Conservation (phyloP, 2,797 vertebrate genomes). For the Rhinella marina region DNA sequence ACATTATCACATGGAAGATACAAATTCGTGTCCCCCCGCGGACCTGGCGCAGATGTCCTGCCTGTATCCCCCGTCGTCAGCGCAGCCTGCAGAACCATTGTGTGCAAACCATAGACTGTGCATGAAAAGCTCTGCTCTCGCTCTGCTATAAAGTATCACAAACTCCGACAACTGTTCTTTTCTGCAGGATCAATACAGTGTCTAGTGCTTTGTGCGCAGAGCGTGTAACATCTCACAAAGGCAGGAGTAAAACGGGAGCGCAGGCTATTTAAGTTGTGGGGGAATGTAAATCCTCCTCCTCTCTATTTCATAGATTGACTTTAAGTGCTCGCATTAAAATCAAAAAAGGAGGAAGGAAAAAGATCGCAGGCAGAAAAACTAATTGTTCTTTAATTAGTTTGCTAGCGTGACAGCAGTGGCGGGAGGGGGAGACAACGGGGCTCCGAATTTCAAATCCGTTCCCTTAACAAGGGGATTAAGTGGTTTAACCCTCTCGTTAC, state of each 20-base stretch:
- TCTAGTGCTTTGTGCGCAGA: slow-evolving; percentile 24
- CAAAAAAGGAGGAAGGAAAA: slow-evolving; percentile 51
- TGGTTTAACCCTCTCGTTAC: slow-evolving; percentile 50
- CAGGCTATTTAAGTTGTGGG: slow-evolving; percentile 46
- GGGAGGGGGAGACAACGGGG: slow-evolving; percentile 56
- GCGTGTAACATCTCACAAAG: slow-evolving; percentile 20
- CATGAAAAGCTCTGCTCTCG: slow-evolving; percentile 15
- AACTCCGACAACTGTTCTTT: slow-evolving; percentile 36
- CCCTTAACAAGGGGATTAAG: slow-evolving; percentile 57
- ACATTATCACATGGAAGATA: too few species aligned
- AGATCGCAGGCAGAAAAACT: slow-evolving; percentile 61
- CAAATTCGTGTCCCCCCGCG: background rate
- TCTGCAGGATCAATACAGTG: slow-evolving; percentile 38
- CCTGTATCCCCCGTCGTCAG: background rate
- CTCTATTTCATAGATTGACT: slow-evolving; percentile 62
- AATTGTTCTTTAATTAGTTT: slow-evolving; percentile 63
- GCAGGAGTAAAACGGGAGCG: slow-evolving; percentile 32
- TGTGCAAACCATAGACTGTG: background rate
- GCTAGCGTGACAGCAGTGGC: slow-evolving; percentile 58
- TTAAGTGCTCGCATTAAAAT: slow-evolving; percentile 62
- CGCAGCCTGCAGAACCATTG: background rate
- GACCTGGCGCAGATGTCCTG: background rate
- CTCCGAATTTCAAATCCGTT: slow-evolving; percentile 57
- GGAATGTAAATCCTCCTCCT: slow-evolving; percentile 42
- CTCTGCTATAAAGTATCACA: slow-evolving; percentile 15